Conservation (phyloP, 2,888 invertebrate species). For the Caenorhabditis sp. region DNA sequence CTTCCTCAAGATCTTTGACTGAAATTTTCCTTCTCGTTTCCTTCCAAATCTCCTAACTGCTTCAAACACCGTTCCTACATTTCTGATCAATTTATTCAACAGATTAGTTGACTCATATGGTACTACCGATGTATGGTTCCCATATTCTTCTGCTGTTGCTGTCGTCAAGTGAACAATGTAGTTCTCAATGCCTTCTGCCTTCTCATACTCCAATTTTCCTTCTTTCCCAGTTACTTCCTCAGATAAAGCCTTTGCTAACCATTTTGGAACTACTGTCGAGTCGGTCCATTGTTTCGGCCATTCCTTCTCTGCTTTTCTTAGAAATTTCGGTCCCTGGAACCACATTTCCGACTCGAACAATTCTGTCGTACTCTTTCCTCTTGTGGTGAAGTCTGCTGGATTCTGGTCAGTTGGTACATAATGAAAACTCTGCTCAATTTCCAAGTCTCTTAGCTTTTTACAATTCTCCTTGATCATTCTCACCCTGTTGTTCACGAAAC, state of each 20-base stretch:
- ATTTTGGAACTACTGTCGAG: background rate
- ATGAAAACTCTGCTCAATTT: background rate
- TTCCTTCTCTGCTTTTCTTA: background rate
- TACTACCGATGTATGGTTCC: background rate
- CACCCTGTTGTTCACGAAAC: background rate
- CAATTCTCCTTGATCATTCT: conserved; percentile 3
- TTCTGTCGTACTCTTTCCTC: background rate
- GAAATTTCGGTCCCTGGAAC: background rate
- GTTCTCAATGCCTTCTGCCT: background rate
- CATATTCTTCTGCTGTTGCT: background rate
- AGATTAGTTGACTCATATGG: background rate
- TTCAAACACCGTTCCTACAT: background rate
- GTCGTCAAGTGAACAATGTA: background rate
- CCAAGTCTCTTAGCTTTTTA: background rate
- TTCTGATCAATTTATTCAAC: background rate
- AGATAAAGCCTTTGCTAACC: background rate
- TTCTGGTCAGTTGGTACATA: background rate
- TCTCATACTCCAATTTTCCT: background rate
- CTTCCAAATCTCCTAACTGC: background rate
- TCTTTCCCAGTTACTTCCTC: background rate
- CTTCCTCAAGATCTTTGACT: too few relatives aligned
- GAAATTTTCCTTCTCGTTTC: too few relatives aligned
- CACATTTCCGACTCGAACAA: background rate
- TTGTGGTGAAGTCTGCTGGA: background rate
- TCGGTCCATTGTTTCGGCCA: conserved; percentile 6